Percentiles rank a stretch among this genome's conserved stretches.
phyloP scores from a whole-genome alignment of 1,140 invertebrate species.

The Ceratitis capitata region DNA sequence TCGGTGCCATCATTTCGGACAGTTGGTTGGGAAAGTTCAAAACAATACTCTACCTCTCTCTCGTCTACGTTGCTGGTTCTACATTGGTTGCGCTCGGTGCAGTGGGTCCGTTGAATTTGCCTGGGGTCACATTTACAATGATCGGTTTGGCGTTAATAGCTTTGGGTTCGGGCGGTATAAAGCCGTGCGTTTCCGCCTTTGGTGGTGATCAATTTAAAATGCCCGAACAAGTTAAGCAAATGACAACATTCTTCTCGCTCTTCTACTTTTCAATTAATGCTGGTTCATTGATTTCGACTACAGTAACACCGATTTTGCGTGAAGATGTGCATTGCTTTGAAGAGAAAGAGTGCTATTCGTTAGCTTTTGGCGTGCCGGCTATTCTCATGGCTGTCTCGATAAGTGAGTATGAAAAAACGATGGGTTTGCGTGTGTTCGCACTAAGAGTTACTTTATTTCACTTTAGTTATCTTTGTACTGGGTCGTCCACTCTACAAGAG shows the following conservation, averaged over 20 bases:
- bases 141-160: constrained; percentile 85
- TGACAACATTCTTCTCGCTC: constrained; percentile 89
- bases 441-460: constrained; percentile 71
- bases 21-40: constrained; percentile 83
- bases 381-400: constrained; percentile 84
- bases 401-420: constrained; percentile 68
- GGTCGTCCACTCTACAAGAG: constrained; percentile 85
- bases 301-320: constrained; percentile 87
- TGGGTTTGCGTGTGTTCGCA: constrained; percentile 65
- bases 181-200: constrained; percentile 96
- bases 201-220: constrained; percentile 95
- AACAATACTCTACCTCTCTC: constrained; percentile 88
- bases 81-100: constrained; percentile 79
- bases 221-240: constrained; percentile 80
- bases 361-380: constrained; percentile 93
- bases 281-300: constrained; percentile 89
- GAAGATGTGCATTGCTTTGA: constrained; percentile 86
- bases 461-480: constrained; percentile 83
- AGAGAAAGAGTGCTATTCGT: constrained; percentile 82
- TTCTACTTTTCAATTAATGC: constrained; percentile 96
- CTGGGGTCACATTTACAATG: constrained; percentile 75
- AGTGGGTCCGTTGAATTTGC: constrained; percentile 70
- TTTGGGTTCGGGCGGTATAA: constrained; percentile 94
- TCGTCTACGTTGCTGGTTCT: constrained; percentile 90
- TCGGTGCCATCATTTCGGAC: constrained; percentile 86